A percentile compares a stretch with the other conserved stretches of the same genome.
Evolutionary conservation across 2,797 vertebrate species (phyloP).

Genomic region (Podarcis siculus): DNA sequence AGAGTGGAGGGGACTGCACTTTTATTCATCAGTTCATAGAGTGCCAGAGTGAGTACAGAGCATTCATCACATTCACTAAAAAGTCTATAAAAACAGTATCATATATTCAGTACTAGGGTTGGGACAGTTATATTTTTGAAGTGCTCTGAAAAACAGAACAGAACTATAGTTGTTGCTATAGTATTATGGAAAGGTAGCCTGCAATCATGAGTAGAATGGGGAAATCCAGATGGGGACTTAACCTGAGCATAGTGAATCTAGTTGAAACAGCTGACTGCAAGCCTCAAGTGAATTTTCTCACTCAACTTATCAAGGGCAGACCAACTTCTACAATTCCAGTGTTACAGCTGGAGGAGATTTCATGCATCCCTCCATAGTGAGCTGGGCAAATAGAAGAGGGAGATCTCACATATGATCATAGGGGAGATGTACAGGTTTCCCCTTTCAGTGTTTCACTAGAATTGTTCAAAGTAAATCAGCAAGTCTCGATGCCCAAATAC

Average conservation of each 20-base stretch:
- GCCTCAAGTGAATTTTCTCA: not conserved
- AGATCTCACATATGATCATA: not conserved
- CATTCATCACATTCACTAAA: slow-evolving; percentile 79
- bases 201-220: not conserved
- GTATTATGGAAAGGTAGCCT: not conserved
- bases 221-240: no score
- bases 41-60: slow-evolving; percentile 95
- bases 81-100: slow-evolving; percentile 27
- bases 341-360: not conserved
- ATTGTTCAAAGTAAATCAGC: not conserved
- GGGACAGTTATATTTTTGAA: slow-evolving; percentile 11
- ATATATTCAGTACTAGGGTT: not conserved
- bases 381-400: not conserved
- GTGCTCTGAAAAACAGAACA: slow-evolving; percentile 12
- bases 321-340: not conserved
- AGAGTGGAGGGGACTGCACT: slow-evolving; percentile 95
- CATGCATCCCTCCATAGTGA: not conserved
- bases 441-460: not conserved
- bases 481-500: not conserved
- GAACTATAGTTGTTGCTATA: not conserved
- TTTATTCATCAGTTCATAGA: slow-evolving; percentile 96
- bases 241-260: not conserved
- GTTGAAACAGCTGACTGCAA: not conserved
- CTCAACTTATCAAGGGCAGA: not conserved
- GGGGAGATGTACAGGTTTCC: not conserved